Evolutionary conservation across 2,888 invertebrate species (phyloP).

Genomic region (Ctena decussata): DNA sequence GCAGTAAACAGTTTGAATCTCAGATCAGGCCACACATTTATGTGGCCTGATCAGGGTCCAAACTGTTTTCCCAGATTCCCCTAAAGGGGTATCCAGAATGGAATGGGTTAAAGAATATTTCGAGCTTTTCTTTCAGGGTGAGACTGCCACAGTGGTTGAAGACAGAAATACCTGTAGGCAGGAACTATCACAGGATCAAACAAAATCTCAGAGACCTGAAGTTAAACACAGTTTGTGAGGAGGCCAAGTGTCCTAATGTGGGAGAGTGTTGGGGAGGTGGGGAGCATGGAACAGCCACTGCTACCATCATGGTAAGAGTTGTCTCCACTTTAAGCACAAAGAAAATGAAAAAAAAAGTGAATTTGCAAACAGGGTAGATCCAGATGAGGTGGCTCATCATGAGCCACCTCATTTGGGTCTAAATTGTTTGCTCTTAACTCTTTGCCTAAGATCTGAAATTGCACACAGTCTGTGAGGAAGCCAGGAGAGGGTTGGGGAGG

Average conservation of each 20-base stretch:
- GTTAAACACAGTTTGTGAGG: slow-evolving; percentile 96
- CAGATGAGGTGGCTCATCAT: no score
- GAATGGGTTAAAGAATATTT: no score
- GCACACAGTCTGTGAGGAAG: slow-evolving; percentile 97
- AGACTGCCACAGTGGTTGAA: slow-evolving; percentile 90
- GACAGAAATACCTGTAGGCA: slow-evolving; percentile 96
- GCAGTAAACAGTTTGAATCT: no score
- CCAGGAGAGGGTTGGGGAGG: slow-evolving; percentile 95
- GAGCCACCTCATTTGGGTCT: no score
- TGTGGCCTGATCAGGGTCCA: no score
- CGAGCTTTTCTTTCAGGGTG: neutral
- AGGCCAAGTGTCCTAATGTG: slow-evolving; percentile 99
- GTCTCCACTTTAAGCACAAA: no score
- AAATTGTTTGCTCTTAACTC: no score
- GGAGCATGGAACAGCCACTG: slow-evolving; percentile 97
- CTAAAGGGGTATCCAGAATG: no score
- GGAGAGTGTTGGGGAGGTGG: slow-evolving; percentile 95
- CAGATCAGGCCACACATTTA: no score
- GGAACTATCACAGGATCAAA: slow-evolving; percentile 94
- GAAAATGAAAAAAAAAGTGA: no score
- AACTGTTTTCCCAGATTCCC: no score
- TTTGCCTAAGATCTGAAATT: slow-evolving; percentile 91
- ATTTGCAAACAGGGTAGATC: no score
- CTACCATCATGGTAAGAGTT: slow-evolving; percentile 99
- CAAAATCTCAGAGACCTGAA: slow-evolving; percentile 94